Conservation (phyloP, 1,140 invertebrate genomes). For the Apis florea region DNA sequence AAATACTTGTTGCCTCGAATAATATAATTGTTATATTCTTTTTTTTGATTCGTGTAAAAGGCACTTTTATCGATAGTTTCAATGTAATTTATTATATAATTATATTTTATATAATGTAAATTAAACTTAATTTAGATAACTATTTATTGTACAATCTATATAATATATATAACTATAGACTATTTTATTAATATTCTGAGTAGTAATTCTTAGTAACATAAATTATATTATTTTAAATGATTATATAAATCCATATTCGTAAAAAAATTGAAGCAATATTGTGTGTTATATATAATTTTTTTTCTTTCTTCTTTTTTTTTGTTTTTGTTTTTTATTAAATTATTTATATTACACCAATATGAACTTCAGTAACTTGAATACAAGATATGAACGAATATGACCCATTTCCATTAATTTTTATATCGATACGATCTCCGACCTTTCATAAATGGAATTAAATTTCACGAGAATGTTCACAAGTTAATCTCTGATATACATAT, state of each 20-base stretch:
- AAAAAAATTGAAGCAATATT: background rate
- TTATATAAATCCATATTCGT: background rate
- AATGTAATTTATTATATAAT: background rate
- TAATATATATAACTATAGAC: background rate
- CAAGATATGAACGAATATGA: background rate
- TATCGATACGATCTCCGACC: background rate
- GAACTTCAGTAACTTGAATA: slow-evolving; percentile 10
- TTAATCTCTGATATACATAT: background rate
- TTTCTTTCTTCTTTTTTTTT: background rate
- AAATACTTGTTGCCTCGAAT: slow-evolving; percentile 1
- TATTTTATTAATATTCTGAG: background rate
- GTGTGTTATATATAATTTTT: too few species aligned
- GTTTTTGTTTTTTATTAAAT: background rate
- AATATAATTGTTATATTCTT: background rate
- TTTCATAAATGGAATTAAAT: slow-evolving; percentile 4
- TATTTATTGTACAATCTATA: background rate
- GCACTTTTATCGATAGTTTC: background rate
- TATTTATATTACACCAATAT: background rate
- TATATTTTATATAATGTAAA: background rate
- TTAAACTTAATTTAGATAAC: background rate
- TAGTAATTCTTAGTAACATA: too few species aligned
- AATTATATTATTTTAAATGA: too few species aligned
- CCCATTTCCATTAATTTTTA: slow-evolving; percentile 36
- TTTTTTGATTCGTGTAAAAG: background rate
- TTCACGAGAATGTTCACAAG: background rate